Base-by-base conservation (phyloP, 2,888 invertebrate genomes). In the Sesia bembeciformis region DNA sequence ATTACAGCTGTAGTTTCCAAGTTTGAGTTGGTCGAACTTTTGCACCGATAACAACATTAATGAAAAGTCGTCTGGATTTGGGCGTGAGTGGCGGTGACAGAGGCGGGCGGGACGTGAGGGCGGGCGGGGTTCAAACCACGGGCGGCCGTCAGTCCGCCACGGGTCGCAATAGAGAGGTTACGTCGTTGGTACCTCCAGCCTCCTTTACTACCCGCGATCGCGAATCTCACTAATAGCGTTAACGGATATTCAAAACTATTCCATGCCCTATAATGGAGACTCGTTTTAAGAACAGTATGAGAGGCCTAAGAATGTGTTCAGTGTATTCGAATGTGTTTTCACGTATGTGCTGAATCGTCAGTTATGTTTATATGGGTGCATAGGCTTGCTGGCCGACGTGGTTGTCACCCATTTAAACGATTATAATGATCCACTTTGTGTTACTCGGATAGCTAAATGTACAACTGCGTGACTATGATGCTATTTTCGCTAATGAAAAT, bases 1-100 rank as follows among this genome's bases (percentile, higher is more conserved):
- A 88, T 88, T 86, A 86, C 84, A 84, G 76, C 77, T 71, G 72
- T 72, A 62, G 70, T 72, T 81, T 70, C 76, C 74, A 76, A 81
- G 82, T 85, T 84, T 77, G 80, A 83, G 76, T 84, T 83, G 71
- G 70, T 62, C 62, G 70, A 87, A 87, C 76, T 88, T 84, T 87
- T 84, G 81, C 76, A 84, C 78, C 78, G 84, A 87, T 87, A 86
- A 87, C 84, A 85, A 79, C 81, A 84, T 87, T 87, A 85, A 88
- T 88, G 87, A 85, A 84, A 87, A 85, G 79, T 85, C 77, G 77
- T 74, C 77, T 81, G 78, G 82, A 84, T 86, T 88, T 83, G 78
- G 81, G 81, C 70, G 74, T 74, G 76, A 77, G 78, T 79, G 80
- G 78, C 77, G 76, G 78, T 78, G 83, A 82, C 79, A 80, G 75